A percentile compares a stretch with the other conserved stretches of the same genome.
Evolutionary conservation across 2,797 vertebrate species (phyloP).

Genomic region (Brachyalestes nurse): DNA sequence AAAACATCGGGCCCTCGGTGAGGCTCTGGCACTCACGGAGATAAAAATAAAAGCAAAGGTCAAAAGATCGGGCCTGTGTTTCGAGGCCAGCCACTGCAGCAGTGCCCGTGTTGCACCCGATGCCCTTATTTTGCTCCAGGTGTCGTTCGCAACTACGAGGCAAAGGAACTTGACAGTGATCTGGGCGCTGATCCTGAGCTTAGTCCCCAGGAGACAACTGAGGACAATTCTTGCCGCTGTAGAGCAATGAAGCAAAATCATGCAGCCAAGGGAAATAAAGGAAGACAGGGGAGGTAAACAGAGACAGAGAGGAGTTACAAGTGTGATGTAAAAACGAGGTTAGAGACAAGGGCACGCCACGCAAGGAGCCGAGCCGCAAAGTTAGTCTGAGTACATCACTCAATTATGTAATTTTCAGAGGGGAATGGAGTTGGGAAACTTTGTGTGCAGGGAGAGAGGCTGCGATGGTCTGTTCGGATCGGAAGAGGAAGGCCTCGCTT

Average conservation of each 20-base stretch:
- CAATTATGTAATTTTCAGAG: conserved; percentile 19
- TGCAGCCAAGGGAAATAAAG: conserved; percentile 16
- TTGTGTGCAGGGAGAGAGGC: conserved; percentile 15
- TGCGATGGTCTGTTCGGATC: conserved; percentile 29
- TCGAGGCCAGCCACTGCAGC: not conserved
- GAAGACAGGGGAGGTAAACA: not conserved
- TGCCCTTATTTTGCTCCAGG: not conserved
- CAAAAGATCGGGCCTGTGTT: not conserved
- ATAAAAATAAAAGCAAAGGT: not conserved
- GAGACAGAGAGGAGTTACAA: not conserved
- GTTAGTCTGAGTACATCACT: conserved; percentile 8
- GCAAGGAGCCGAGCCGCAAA: not conserved
- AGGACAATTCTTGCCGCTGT: not conserved
- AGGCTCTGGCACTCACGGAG: not conserved
- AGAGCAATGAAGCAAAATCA: not conserved
- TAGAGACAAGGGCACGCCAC: conserved; percentile 28
- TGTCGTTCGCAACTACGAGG: not conserved
- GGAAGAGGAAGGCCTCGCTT: conserved; percentile 61
- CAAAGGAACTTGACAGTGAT: not conserved
- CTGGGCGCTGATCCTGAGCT: conserved; percentile 17
- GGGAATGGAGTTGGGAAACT: conserved; percentile 33
- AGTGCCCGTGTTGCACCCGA: not conserved
- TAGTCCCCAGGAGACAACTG: not conserved
- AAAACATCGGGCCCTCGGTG: not conserved
- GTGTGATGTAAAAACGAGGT: conserved; percentile 9